Evolutionary conservation across 2,797 vertebrate genomes (phyloP), one percentile per base, ranked within the genome.

Genomic region (Chanos chanos): DNA sequence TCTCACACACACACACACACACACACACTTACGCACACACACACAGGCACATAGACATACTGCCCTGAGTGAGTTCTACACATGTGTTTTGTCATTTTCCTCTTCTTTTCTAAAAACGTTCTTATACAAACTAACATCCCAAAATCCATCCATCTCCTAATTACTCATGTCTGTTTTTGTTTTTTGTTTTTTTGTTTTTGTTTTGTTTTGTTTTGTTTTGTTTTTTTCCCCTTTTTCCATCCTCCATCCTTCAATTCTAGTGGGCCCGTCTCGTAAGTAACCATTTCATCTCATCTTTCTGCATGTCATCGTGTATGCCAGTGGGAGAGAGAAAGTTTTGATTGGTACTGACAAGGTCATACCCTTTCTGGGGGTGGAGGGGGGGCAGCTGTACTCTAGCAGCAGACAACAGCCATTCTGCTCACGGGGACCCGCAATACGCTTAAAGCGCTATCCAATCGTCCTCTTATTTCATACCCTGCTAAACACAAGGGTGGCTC

Each of bases 231-330:
- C 5, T 37, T 37, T 52, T 39, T 63, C 47, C 75, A 64, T 40
- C 45, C 47, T 61, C 50, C 27, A 0, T 39, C 48, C 37, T 36
- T 66, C 34, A 64, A 70, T 71, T 77, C 64, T 85, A 94, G 92
- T 82, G 34, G 89, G 89, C 40, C 83, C 83, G 77, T 89, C 85
- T 79, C 66, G 92, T 94, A 83, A 94, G 92, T 94, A 92, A 73
- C 71, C 89, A 91, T 91, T 89, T 78, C 89, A 92, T 87, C 80
- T 79, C 87, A 85, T 87, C 70, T 62, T 45, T 72, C 55, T 77
- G 72, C 64, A 72, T 83, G 70, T 9, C 45, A 19, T 28, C 44
- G 22, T 64, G 49, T 28, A 58, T 61, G 39, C 54, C 27, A 44
- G 51, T 41, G 45, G 39, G 50, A n/a, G 16, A 22, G 13, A 21